phyloP scores from a whole-genome alignment of 2,797 vertebrate species.

The Melanotaenia boesemani region DNA sequence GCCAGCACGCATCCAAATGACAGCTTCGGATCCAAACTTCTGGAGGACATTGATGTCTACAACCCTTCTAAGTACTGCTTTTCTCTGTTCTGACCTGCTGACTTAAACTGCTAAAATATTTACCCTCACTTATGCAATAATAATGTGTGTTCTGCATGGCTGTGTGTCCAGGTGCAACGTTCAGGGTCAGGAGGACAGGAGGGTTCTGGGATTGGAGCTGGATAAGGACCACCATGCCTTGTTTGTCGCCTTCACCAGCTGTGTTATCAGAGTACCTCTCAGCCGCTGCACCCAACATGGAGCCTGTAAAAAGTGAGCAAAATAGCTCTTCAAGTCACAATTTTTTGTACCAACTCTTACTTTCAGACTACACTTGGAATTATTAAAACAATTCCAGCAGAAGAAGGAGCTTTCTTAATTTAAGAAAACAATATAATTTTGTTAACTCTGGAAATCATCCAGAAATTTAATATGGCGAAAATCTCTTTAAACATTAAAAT shows the following conservation, averaged over 20 bases:
- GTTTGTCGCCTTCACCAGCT: constrained; percentile 92
- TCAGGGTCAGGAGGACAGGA: constrained; percentile 88
- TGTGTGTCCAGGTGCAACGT: constrained; percentile 84
- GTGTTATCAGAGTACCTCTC: constrained; percentile 89
- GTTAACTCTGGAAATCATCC: constrained; percentile 9
- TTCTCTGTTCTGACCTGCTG: background rate
- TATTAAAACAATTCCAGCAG: background rate
- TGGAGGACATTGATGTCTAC: constrained; percentile 95
- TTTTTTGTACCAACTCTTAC: background rate
- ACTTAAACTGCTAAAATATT: too few species aligned
- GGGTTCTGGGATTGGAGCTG: constrained; percentile 89
- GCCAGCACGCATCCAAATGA: constrained; percentile 86
- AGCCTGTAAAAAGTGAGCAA: constrained; percentile 88
- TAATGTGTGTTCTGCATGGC: background rate
- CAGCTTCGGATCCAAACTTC: constrained; percentile 86
- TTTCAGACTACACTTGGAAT: background rate
- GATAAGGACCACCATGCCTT: constrained; percentile 91
- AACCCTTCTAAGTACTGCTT: constrained; percentile 86
- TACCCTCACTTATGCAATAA: background rate
- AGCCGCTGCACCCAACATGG: constrained; percentile 90
- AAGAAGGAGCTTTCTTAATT: background rate
- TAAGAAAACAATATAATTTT: background rate
- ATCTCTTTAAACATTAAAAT: constrained; percentile 19
- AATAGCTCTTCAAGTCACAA: background rate
- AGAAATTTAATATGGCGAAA: background rate